A percentile compares a stretch with the other conserved stretches of the same genome.
These are phyloP conservation scores for Melanotaenia boesemani DNA, from an alignment of 2,797 vertebrate species.

Conservation along the genomic window DNA sequence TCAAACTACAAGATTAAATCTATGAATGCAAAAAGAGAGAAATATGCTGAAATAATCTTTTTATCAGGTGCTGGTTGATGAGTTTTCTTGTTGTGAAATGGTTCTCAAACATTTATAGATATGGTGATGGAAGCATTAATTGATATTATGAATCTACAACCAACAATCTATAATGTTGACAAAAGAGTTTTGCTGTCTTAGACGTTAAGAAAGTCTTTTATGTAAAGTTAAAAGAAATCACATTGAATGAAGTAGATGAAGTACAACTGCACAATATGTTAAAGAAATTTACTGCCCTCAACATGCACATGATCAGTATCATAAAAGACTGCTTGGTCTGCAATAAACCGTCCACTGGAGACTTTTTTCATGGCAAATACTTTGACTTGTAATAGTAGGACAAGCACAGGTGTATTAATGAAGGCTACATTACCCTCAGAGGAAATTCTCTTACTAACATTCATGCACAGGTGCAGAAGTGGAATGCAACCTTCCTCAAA, in stretches of 20 bases:
- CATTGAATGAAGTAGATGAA: background rate
- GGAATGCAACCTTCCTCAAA: background rate
- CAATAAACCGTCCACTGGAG: no score
- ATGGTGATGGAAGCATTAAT: background rate
- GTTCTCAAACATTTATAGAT: background rate
- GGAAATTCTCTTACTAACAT: background rate
- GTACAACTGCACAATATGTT: no score
- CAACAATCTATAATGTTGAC: background rate
- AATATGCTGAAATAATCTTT: background rate
- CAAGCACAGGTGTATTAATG: no score
- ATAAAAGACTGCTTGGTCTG: no score
- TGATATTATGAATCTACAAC: background rate
- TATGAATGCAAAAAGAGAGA: constrained; percentile 1
- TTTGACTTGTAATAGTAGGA: background rate
- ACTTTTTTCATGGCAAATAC: background rate
- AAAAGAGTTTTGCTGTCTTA: background rate
- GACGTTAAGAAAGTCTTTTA: background rate
- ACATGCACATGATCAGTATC: no score
- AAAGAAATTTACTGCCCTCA: no score
- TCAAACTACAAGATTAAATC: background rate
- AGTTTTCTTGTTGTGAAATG: background rate
- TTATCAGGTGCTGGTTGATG: background rate
- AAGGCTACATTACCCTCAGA: no score
- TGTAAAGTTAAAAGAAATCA: background rate
- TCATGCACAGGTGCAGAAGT: background rate